Conservation (phyloP, 2,797 vertebrate genomes). For the Schizopygopsis pylzovi region DNA sequence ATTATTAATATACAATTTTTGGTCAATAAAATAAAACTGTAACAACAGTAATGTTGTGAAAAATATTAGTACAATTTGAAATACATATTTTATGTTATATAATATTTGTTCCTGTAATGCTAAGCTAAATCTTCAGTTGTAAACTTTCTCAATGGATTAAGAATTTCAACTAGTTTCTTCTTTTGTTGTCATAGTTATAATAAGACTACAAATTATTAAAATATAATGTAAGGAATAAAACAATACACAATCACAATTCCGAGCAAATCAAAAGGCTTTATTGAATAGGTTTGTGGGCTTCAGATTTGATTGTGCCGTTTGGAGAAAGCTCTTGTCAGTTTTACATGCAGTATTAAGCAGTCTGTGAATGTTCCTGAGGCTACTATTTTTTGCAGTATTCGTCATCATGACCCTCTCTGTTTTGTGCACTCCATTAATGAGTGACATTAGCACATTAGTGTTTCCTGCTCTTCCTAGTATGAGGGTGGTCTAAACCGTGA, state of each 20-base stretch:
- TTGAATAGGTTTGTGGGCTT: neutral
- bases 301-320: neutral
- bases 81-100: too few relatives aligned
- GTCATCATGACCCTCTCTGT: neutral
- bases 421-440: neutral
- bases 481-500: neutral
- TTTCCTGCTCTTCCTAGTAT: slow-evolving; percentile 1
- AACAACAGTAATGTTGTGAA: too few relatives aligned
- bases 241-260: too few relatives aligned
- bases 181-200: too few relatives aligned
- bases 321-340: neutral
- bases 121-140: too few relatives aligned
- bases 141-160: too few relatives aligned
- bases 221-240: too few relatives aligned
- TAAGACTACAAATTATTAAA: too few relatives aligned
- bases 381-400: neutral
- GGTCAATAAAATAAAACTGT: too few relatives aligned
- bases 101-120: too few relatives aligned
- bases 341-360: neutral
- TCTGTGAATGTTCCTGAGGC: neutral
- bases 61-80: too few relatives aligned
- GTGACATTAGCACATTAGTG: slow-evolving; percentile 15
- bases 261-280: neutral
- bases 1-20: neutral
- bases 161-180: too few relatives aligned